Evolutionary conservation across 2,797 vertebrate genomes (phyloP).

Genomic region (Chelidonichthys spinosus): DNA sequence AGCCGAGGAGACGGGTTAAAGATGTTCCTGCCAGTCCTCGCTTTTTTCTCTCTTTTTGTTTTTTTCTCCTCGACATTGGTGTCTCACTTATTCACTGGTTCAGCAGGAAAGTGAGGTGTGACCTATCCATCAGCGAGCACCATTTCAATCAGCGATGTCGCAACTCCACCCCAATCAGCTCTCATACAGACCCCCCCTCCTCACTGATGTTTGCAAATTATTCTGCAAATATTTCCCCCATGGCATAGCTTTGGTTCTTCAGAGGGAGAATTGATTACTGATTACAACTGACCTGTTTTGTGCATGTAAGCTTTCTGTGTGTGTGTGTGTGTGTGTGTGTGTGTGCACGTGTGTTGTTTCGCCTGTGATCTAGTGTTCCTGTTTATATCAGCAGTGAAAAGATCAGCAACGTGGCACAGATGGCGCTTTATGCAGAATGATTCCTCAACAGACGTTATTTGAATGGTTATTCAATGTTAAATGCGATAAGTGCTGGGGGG

Average conservation of each 20-base stretch:
- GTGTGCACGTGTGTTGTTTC: slow-evolving; percentile 24
- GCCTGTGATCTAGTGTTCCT: slow-evolving; percentile 55
- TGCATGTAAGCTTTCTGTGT: slow-evolving; percentile 42
- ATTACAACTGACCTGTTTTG: slow-evolving; percentile 72
- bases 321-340: too few species aligned
- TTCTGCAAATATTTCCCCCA: slow-evolving; percentile 60
- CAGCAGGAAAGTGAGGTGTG: slow-evolving; percentile 52
- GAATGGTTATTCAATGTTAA: slow-evolving; percentile 83
- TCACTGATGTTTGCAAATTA: slow-evolving; percentile 59
- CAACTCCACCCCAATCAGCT: slow-evolving; percentile 43
- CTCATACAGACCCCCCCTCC: slow-evolving; percentile 1
- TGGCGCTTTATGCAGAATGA: slow-evolving; percentile 77
- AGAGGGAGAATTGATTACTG: slow-evolving; percentile 66
- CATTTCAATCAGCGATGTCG: slow-evolving; percentile 60
- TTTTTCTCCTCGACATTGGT: slow-evolving; percentile 11
- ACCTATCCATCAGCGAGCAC: slow-evolving; percentile 40
- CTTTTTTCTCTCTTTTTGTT: slow-evolving; percentile 20
- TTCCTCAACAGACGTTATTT: slow-evolving; percentile 78
- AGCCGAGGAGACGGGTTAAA: slow-evolving; percentile 64
- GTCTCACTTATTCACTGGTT: slow-evolving; percentile 52
- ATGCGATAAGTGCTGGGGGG: slow-evolving; percentile 66
- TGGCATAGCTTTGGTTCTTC: slow-evolving; percentile 42
- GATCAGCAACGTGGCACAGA: slow-evolving; percentile 72
- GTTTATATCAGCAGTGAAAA: slow-evolving; percentile 66
- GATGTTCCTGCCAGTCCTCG: slow-evolving; percentile 49